Evolutionary conservation across 2,113 vertebrate species (phyloP).

Genomic region (Melanerpes aurifrons): DNA sequence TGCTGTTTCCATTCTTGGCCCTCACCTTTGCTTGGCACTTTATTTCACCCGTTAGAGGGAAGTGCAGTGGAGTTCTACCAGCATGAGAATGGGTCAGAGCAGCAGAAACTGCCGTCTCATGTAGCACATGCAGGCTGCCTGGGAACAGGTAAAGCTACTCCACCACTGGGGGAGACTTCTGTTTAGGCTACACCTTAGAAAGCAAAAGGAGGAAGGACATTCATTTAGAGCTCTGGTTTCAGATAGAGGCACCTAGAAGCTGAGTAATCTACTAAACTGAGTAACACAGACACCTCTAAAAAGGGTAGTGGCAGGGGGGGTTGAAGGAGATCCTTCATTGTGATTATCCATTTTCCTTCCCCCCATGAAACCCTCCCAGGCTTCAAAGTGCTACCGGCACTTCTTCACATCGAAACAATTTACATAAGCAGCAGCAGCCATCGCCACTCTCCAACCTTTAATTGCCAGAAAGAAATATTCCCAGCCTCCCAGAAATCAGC

Average conservation of each 20-base stretch:
- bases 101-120: constrained; percentile 19
- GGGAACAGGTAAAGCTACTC: neutral
- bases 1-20: neutral
- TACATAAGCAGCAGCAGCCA: constrained; percentile 11
- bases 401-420: constrained; percentile 30
- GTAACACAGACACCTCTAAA: neutral
- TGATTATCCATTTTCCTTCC: neutral
- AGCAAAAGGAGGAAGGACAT: neutral
- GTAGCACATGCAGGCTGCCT: neutral
- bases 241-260: neutral
- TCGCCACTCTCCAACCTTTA: neutral
- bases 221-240: neutral
- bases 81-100: neutral
- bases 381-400: neutral
- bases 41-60: neutral
- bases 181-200: neutral
- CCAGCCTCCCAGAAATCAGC: neutral
- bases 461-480: neutral
- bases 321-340: neutral
- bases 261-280: neutral
- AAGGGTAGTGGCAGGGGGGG: neutral
- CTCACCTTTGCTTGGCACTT: neutral
- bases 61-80: neutral
- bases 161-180: neutral
- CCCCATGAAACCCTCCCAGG: neutral